Percentiles rank a stretch among this genome's conserved stretches.
phyloP scores from a whole-genome alignment of 2,888 invertebrate genomes.

The Ceraclea dissimilis region DNA sequence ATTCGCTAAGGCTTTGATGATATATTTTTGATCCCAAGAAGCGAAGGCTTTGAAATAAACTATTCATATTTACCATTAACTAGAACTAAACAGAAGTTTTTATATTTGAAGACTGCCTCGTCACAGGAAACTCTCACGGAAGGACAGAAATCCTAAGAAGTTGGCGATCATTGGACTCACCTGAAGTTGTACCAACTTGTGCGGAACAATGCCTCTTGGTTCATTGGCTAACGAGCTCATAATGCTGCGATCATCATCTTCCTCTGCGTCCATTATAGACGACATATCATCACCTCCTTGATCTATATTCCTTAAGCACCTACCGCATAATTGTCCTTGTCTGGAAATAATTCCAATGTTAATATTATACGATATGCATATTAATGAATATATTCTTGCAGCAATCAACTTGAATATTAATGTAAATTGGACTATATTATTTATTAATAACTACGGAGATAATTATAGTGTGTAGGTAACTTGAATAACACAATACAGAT shows the following conservation, averaged over 20 bases:
- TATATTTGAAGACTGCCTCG: not conserved
- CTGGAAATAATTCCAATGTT: conserved; percentile 40
- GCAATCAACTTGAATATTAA: too few species aligned
- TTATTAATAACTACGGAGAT: too few species aligned
- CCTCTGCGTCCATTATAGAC: conserved; percentile 62
- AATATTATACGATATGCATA: too few species aligned
- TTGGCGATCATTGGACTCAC: conserved; percentile 40
- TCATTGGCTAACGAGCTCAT: conserved; percentile 41
- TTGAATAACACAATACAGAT: too few species aligned
- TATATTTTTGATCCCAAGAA: too few species aligned
- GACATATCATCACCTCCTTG: conserved; percentile 52
- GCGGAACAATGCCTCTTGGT: conserved; percentile 34
- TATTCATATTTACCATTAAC: too few species aligned
- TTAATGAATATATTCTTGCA: too few species aligned
- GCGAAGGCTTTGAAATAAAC: too few species aligned
- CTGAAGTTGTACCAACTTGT: conserved; percentile 50
- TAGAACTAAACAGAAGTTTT: too few species aligned
- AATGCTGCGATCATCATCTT: conserved; percentile 63
- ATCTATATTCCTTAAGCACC: conserved; percentile 63
- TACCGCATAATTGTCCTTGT: conserved; percentile 75
- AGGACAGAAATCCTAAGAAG: conserved; percentile 27
- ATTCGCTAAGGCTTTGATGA: too few species aligned
- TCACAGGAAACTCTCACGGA: conserved; percentile 26
- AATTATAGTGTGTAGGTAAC: too few species aligned
- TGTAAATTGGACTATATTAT: too few species aligned